A percentile compares a stretch with the other conserved stretches of the same genome.
Conservation (phyloP, 2,113 vertebrate genomes). For the Australoheros scitulus region DNA sequence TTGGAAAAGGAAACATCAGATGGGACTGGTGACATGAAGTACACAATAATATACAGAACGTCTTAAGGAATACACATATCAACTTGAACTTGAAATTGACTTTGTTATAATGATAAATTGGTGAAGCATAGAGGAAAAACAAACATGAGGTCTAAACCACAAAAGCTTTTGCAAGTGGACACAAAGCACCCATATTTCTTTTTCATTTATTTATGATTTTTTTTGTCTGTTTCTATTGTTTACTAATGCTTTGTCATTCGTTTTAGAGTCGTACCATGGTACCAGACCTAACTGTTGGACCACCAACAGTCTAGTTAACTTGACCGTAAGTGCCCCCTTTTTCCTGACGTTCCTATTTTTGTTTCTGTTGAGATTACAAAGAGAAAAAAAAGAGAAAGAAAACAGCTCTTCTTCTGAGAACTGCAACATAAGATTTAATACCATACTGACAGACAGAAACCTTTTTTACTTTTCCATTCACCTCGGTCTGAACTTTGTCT, state of each 20-base stretch:
- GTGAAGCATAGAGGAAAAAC: not conserved
- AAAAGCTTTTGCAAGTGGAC: conserved; percentile 23
- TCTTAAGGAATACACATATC: conserved; percentile 13
- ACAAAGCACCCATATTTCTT: conserved; percentile 15
- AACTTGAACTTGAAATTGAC: conserved; percentile 3
- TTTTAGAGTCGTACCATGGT: conserved; percentile 5
- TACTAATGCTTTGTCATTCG: not conserved
- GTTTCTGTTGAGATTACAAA: not conserved
- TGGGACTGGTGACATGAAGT: not conserved
- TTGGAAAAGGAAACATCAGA: conserved; percentile 16
- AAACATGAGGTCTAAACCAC: not conserved
- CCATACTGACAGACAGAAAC: conserved; percentile 43
- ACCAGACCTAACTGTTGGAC: not conserved
- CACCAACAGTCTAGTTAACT: conserved; percentile 6
- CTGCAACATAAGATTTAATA: conserved; percentile 28
- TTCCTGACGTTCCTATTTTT: not conserved
- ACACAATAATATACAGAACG: conserved; percentile 9
- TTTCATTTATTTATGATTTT: conserved; percentile 3
- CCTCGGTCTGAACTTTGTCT: conserved; percentile 62
- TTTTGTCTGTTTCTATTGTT: conserved; percentile 23
- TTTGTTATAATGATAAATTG: conserved; percentile 23
- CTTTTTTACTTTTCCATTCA: conserved; percentile 47
- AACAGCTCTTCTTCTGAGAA: conserved; percentile 15
- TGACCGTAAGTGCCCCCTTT: not conserved
- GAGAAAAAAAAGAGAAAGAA: not conserved